Evolutionary conservation across 2,113 vertebrate species (phyloP).

Genomic region (Hemibagrus wyckioides): DNA sequence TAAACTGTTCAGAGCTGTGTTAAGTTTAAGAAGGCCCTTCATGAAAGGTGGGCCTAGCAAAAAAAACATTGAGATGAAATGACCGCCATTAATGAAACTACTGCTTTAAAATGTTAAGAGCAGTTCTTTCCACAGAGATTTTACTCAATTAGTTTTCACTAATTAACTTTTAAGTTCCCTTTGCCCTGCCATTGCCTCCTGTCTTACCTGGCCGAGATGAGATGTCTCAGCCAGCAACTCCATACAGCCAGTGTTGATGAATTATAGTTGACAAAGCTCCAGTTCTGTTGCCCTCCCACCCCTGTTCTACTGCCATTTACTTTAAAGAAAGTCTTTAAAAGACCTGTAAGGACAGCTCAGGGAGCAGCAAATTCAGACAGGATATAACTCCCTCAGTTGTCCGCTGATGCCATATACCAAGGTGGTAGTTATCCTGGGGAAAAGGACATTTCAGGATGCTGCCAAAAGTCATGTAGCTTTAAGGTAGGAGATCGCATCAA

Average conservation of each 20-base stretch:
- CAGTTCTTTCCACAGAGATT: constrained; percentile 24
- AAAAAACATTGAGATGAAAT: neutral
- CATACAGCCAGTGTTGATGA: constrained; percentile 27
- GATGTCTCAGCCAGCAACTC: constrained; percentile 25
- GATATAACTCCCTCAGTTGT: constrained; percentile 3
- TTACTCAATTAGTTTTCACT: constrained; percentile 63
- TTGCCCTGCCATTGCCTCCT: neutral
- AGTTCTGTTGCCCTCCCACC: neutral
- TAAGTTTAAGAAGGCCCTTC: constrained; percentile 2
- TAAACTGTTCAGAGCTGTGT: constrained; percentile 4
- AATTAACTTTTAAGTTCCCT: constrained; percentile 57
- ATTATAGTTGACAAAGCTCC: constrained; percentile 49
- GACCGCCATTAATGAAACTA: constrained; percentile 2
- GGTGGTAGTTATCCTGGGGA: constrained; percentile 31
- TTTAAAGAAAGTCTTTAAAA: constrained; percentile 26
- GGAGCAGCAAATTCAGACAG: neutral
- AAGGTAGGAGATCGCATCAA: constrained; percentile 16
- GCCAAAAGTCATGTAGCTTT: constrained; percentile 26
- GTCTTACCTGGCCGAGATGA: constrained; percentile 14
- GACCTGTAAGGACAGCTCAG: neutral
- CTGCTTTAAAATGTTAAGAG: constrained; percentile 14
- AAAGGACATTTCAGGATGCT: constrained; percentile 35
- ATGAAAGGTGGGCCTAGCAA: constrained; percentile 6
- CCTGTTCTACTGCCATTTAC: constrained; percentile 4
- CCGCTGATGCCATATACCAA: constrained; percentile 10